Percentiles rank a stretch among this genome's conserved stretches.
phyloP scores from a whole-genome alignment of 2,888 invertebrate species.

The Stenurella melanura region DNA sequence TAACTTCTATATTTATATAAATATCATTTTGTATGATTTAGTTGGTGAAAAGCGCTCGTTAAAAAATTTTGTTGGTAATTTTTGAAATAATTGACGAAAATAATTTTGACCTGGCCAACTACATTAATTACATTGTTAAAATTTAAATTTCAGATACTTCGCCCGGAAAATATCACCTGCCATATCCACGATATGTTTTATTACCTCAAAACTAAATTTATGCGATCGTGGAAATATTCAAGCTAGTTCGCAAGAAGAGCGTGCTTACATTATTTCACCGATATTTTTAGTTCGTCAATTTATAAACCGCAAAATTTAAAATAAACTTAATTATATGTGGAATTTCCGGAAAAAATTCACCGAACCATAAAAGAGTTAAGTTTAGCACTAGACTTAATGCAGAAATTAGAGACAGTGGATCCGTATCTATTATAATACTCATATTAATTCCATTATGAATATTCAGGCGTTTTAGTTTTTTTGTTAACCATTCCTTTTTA shows the following conservation, averaged over 20 bases:
- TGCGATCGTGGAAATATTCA: neutral
- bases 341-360: neutral
- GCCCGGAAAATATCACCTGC: neutral
- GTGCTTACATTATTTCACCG: neutral
- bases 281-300: slow-evolving; percentile 7
- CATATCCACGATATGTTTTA: neutral
- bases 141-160: neutral
- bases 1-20: too few species aligned
- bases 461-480: too few species aligned
- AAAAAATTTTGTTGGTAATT: too few species aligned
- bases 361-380: neutral
- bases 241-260: neutral
- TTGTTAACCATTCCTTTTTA: too few species aligned
- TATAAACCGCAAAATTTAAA: slow-evolving; percentile 19
- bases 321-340: neutral
- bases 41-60: too few species aligned
- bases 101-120: neutral
- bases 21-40: too few species aligned
- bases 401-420: neutral
- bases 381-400: neutral
- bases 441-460: too few species aligned
- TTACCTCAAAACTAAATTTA: neutral
- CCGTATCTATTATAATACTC: too few species aligned
- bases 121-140: neutral
- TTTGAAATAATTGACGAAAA: neutral